Evolutionary conservation across 2,797 vertebrate species (phyloP).

Genomic region (Anabacerthia variegaticeps): DNA sequence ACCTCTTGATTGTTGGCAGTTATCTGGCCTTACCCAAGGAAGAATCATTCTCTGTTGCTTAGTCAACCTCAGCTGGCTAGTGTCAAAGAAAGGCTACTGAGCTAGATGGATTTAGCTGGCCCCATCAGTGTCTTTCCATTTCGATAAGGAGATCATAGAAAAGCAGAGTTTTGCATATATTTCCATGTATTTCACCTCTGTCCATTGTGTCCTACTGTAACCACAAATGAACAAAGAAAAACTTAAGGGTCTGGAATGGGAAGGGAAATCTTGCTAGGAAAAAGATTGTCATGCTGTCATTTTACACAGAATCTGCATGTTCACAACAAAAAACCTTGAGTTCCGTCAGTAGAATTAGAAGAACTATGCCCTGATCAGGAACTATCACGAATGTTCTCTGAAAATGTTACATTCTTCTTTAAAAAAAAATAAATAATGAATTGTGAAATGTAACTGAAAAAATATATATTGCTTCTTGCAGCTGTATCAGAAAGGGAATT

Average conservation of each 20-base stretch:
- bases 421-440: background rate
- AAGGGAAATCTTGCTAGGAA: background rate
- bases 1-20: background rate
- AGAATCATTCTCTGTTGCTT: background rate
- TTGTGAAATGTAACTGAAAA: background rate
- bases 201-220: background rate
- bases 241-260: background rate
- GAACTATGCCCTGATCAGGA: background rate
- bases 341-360: background rate
- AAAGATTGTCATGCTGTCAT: background rate
- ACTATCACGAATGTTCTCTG: background rate
- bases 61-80: background rate
- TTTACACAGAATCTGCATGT: background rate
- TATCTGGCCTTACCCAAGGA: background rate
- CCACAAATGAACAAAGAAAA: background rate
- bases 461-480: background rate
- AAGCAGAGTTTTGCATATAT: background rate
- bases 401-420: background rate
- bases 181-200: background rate
- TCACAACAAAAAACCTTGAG: background rate
- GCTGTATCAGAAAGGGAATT: background rate
- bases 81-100: background rate
- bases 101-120: background rate
- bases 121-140: background rate
- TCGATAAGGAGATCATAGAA: background rate